Conservation (phyloP, 2,888 invertebrate genomes). For the Dryomyza anilis region DNA sequence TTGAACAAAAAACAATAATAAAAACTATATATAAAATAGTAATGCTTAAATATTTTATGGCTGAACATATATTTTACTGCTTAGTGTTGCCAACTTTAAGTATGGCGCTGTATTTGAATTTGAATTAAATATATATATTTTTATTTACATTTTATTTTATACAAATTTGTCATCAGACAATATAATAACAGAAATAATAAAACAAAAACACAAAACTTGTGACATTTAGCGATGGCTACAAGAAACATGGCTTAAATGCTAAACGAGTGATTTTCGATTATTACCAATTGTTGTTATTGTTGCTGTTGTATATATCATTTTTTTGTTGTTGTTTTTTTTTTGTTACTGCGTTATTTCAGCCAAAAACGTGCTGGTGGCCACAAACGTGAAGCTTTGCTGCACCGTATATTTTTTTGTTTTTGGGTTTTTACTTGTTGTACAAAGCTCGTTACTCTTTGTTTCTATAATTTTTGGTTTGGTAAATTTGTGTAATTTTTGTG, state of each 20-base stretch:
- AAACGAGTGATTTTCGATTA: conserved; percentile 10
- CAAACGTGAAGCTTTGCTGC: conserved; percentile 1
- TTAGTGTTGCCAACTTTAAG: too few species aligned
- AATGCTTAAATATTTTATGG: too few species aligned
- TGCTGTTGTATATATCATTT: not conserved
- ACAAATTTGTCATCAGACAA: not conserved
- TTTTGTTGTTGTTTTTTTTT: not conserved
- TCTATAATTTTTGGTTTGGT: not conserved
- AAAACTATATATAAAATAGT: too few species aligned
- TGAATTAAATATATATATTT: too few species aligned
- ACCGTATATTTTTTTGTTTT: not conserved
- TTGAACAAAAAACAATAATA: too few species aligned
- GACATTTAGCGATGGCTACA: conserved; percentile 2
- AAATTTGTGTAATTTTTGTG: too few species aligned
- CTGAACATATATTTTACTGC: too few species aligned
- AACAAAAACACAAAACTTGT: not conserved
- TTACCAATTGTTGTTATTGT: conserved; percentile 2
- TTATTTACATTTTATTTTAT: too few species aligned
- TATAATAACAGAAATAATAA: not conserved
- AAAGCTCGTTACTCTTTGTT: not conserved
- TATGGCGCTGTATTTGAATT: too few species aligned
- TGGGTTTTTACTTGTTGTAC: not conserved
- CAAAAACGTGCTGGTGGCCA: conserved; percentile 8
- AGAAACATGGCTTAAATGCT: conserved; percentile 1
- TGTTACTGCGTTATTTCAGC: not conserved